Evolutionary conservation across 1,140 invertebrate genomes (phyloP), one percentile per base, ranked within the genome.

Genomic region (Drosophila nebulosa): DNA sequence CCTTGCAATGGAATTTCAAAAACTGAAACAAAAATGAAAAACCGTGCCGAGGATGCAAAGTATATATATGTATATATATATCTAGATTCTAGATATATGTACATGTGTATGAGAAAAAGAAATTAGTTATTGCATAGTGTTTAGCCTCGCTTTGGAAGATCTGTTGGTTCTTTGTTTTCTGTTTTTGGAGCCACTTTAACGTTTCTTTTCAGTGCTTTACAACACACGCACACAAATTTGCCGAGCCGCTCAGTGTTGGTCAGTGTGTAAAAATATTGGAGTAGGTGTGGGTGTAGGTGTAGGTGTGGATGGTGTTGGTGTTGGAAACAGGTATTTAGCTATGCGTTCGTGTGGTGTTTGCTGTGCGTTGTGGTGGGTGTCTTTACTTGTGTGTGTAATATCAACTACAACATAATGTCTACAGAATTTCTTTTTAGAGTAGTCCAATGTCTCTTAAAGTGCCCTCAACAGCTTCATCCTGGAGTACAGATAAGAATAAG

Each of bases 391-490:
- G 27, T 6, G 39, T 46, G 59, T 73, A 74, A 79, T 77, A 86
- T 78, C 55, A 75, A 85, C 81, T 85, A 85, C 50, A 78, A 85
- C 50, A 78, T 71, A 74, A 69, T 57, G 57, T 78, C 74, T 85
- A 84, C 64, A 55, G 66, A 65, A 70, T 89, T 83, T 73, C 72
- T 76, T 68, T 91, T 92, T 95, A 96, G 83, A 96, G 94, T 92
- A 96, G 94, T 92, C 96, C 96, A 93, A 96, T 95, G 91, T 96
- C 95, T 93, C 94, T 94, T 92, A 96, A 94, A 91, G 95, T 95
- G 92, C 95, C 95, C 93, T 96, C 95, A 91, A 96, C 95, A 91
- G 95, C 95, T 94, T 96, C 95, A 90, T 96, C 95, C 95, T 96
- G 91, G 75, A 90, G 80, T 88, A 93, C 80, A 91, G 78, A 91